Evolutionary conservation across 2,797 vertebrate species (phyloP).

Genomic region (Schizopygopsis malacanthus): DNA sequence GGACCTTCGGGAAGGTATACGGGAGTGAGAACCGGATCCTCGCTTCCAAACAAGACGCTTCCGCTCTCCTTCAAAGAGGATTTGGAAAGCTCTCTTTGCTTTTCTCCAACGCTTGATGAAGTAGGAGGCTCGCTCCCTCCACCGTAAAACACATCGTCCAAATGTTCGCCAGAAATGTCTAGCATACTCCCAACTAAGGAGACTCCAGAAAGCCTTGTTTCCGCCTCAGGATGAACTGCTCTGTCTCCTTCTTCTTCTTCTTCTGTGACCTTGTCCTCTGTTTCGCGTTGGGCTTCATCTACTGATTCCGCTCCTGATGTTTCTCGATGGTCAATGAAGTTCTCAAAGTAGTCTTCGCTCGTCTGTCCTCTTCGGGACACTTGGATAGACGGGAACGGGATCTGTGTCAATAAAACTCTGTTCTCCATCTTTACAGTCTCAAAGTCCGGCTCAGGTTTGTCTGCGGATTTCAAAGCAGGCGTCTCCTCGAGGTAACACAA

Average conservation of each 20-base stretch:
- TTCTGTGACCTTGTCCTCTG: slow-evolving; percentile 3
- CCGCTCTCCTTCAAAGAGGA: slow-evolving; percentile 77
- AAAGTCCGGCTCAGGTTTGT: slow-evolving; percentile 50
- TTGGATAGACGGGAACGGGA: slow-evolving; percentile 66
- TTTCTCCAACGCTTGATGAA: not conserved
- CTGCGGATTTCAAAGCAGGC: slow-evolving; percentile 70
- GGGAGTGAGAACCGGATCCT: slow-evolving; percentile 85
- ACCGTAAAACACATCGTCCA: slow-evolving; percentile 90
- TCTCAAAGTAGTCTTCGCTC: slow-evolving; percentile 90
- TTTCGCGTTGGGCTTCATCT: slow-evolving; percentile 61
- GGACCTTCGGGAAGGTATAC: slow-evolving; percentile 85
- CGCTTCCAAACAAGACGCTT: slow-evolving; percentile 82
- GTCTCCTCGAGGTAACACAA: slow-evolving; percentile 87
- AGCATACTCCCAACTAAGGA: slow-evolving; percentile 67
- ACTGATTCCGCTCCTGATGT: slow-evolving; percentile 66
- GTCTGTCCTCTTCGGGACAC: slow-evolving; percentile 57
- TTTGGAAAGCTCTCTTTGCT: slow-evolving; percentile 55
- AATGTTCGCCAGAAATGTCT: slow-evolving; percentile 76
- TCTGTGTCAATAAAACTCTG: slow-evolving; percentile 30
- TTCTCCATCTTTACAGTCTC: slow-evolving; percentile 36
- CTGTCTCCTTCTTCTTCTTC: not conserved
- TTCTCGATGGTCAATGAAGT: slow-evolving; percentile 86
- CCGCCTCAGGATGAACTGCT: not conserved
- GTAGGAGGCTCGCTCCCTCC: slow-evolving; percentile 31
- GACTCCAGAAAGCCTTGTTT: slow-evolving; percentile 56